phyloP scores from a whole-genome alignment of 2,797 vertebrate genomes.

The Hippoglossus hippoglossus region DNA sequence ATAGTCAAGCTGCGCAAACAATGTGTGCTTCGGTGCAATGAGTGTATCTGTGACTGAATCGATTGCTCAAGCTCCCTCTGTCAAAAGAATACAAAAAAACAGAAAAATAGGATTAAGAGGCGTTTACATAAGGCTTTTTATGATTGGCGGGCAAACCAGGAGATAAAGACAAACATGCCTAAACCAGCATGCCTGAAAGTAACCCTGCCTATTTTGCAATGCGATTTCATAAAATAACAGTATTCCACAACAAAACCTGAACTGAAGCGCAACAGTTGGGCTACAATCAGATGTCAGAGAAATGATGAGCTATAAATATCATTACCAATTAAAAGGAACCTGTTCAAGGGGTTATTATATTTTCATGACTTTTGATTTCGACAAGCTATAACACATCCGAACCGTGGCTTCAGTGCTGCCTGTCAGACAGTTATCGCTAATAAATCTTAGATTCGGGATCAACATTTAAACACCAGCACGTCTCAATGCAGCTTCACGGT shows the following conservation, averaged over 20 bases:
- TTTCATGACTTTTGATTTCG: conserved; percentile 36
- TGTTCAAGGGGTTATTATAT: background rate
- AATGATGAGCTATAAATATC: background rate
- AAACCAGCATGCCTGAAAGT: conserved; percentile 1
- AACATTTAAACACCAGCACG: conserved; percentile 33
- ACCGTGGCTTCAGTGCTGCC: conserved; percentile 7
- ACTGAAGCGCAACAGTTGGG: background rate
- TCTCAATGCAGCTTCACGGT: conserved; percentile 44
- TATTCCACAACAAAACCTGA: background rate
- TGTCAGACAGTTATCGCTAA: conserved; percentile 30
- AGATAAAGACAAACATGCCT: background rate
- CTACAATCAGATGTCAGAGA: background rate
- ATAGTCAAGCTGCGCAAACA: conserved; percentile 3
- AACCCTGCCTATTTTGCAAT: conserved; percentile 9
- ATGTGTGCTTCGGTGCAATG: conserved; percentile 10
- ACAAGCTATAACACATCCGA: conserved; percentile 30
- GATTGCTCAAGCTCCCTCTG: background rate
- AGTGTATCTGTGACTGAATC: background rate
- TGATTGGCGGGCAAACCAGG: conserved; percentile 10
- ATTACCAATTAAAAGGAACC: conserved; percentile 2
- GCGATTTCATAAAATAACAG: background rate
- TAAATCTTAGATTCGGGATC: conserved; percentile 41
- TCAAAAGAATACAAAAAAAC: conserved; percentile 7
- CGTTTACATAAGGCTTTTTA: conserved; percentile 10
- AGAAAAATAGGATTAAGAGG: background rate